Evolutionary conservation across 2,888 invertebrate species (phyloP), one percentile per base, ranked within the genome.

Genomic region (Tupiocoris notatus): DNA sequence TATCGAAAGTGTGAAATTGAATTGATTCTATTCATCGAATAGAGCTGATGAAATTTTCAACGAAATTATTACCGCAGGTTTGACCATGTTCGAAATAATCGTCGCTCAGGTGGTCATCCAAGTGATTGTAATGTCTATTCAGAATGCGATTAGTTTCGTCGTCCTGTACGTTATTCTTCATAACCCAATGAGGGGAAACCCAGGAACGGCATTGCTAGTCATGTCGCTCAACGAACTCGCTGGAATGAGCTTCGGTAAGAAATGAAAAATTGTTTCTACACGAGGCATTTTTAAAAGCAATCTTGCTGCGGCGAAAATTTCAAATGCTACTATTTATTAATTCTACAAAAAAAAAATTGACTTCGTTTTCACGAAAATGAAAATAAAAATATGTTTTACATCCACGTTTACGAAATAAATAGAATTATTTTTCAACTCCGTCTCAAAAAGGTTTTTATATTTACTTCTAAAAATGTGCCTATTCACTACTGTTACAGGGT

Each of bases 241-340:
- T 64, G 82, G 81, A 21, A 81, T 82, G 81, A 79, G 79, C 71
- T 81, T 79, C 58, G 82, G 82, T 82, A 78, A 78, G 77, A n/a
- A n/a, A n/a, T n/a, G n/a, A n/a, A n/a, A n/a, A n/a, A n/a, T n/a
- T n/a, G n/a, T n/a, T n/a, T n/a, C n/a, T n/a, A n/a, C n/a, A n/a
- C n/a, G n/a, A n/a, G n/a, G n/a, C n/a, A n/a, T n/a, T n/a, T n/a
- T n/a, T n/a, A n/a, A n/a, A n/a, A n/a, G n/a, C n/a, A n/a, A n/a
- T n/a, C n/a, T n/a, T n/a, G n/a, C n/a, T n/a, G n/a, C n/a, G n/a
- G n/a, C n/a, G n/a, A n/a, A n/a, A n/a, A n/a, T n/a, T n/a, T n/a
- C n/a, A n/a, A n/a, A n/a, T n/a, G n/a, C n/a, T n/a, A n/a, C n/a
- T n/a, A n/a, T n/a, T n/a, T n/a, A n/a, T n/a, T n/a, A n/a, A n/a